These are phyloP conservation scores for Spodoptera frugiperda DNA, from an alignment of 1,140 invertebrate genomes.

Conservation along the genomic window DNA sequence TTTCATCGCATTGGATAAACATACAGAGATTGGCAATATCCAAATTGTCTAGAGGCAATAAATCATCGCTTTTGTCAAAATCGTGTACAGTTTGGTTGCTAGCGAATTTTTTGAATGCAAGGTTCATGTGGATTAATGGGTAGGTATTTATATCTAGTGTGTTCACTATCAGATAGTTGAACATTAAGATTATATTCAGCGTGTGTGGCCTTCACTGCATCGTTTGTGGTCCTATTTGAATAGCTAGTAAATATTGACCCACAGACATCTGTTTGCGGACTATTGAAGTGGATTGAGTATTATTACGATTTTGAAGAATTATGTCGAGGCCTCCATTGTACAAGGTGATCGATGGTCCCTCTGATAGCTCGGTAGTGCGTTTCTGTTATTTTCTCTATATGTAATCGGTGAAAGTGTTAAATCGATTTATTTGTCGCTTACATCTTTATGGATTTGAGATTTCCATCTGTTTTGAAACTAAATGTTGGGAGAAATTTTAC, in stretches of 20 bases:
- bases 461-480: not conserved
- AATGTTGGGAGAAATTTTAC: too few species aligned
- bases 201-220: conserved; percentile 63
- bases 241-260: conserved; percentile 71
- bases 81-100: not conserved
- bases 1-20: conserved; percentile 30
- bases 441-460: not conserved
- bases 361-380: conserved; percentile 44
- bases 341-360: conserved; percentile 60
- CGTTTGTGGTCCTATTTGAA: conserved; percentile 58
- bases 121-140: conserved; percentile 10
- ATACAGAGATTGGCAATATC: conserved; percentile 21
- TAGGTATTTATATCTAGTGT: conserved; percentile 31
- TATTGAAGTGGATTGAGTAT: conserved; percentile 58
- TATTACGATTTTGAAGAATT: conserved; percentile 66
- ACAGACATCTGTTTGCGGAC: conserved; percentile 63
- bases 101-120: not conserved
- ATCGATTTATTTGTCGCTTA: conserved; percentile 48
- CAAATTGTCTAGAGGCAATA: conserved; percentile 33
- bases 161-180: conserved; percentile 26
- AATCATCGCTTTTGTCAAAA: conserved; percentile 28
- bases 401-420: conserved; percentile 73
- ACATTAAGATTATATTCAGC: conserved; percentile 53
- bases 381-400: conserved; percentile 54
- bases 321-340: conserved; percentile 69